These are phyloP conservation scores for Alauda arvensis DNA, from an alignment of 2,797 vertebrate genomes.

Conservation along the genomic window DNA sequence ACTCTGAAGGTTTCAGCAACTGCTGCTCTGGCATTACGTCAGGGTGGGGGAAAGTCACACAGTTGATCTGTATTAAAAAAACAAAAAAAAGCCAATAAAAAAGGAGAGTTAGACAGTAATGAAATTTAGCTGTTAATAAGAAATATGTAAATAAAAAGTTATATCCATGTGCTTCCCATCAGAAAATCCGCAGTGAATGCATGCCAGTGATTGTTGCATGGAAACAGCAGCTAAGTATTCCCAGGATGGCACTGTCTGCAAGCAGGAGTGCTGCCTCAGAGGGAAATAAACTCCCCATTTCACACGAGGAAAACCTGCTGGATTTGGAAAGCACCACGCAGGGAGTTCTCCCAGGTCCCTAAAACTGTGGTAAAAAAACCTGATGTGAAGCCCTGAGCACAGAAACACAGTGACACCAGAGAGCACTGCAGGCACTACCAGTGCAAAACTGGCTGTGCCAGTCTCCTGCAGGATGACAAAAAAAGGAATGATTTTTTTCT, in stretches of 20 bases:
- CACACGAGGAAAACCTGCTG: neutral
- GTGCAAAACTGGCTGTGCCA: neutral
- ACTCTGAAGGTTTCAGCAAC: conserved; percentile 92
- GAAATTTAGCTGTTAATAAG: conserved; percentile 1
- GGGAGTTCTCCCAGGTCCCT: neutral
- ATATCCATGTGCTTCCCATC: neutral
- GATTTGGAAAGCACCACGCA: neutral
- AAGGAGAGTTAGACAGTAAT: neutral
- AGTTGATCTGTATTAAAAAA: conserved; percentile 81
- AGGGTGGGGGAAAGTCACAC: conserved; percentile 90
- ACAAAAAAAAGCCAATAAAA: neutral
- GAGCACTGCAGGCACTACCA: neutral
- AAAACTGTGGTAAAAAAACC: neutral
- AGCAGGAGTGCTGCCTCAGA: neutral
- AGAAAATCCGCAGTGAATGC: neutral
- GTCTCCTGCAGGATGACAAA: neutral
- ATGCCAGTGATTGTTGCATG: conserved; percentile 1
- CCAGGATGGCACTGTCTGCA: conserved; percentile 4
- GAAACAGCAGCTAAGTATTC: conserved; percentile 29
- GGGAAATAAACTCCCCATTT: neutral
- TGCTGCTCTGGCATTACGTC: conserved; percentile 89
- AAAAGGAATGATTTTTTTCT: neutral
- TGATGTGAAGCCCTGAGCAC: neutral
- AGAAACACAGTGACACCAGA: neutral
- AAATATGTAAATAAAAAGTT: conserved; percentile 2